A percentile compares a stretch with the other conserved stretches of the same genome.
These are phyloP conservation scores for Sylvicapra grimmia DNA, from an alignment of 2,113 vertebrate species.

Conservation along the genomic window DNA sequence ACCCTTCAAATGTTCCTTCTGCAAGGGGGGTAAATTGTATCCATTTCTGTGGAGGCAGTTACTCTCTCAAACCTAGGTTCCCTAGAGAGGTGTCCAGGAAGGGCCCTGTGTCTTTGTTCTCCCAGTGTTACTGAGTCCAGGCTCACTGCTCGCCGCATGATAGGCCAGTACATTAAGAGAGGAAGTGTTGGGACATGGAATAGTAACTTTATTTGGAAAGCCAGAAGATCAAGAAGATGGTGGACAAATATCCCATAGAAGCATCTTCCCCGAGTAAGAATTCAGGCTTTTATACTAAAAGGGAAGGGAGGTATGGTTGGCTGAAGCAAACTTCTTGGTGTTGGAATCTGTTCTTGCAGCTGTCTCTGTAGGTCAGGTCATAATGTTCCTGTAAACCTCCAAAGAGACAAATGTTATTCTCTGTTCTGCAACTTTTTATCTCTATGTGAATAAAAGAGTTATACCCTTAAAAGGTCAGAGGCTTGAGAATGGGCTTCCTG, in stretches of 20 bases:
- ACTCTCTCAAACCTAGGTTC: background rate
- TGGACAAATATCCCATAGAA: background rate
- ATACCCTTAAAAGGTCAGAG: background rate
- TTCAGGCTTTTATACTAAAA: no score
- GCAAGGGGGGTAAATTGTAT: background rate
- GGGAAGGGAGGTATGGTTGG: background rate
- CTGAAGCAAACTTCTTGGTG: background rate
- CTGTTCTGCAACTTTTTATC: background rate
- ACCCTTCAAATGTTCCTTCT: background rate
- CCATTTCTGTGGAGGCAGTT: background rate
- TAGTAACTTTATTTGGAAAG: background rate
- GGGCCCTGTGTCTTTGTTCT: no score
- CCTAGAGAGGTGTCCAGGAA: background rate
- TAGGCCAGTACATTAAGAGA: background rate
- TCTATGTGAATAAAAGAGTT: background rate
- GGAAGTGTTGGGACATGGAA: background rate
- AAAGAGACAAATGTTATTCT: background rate
- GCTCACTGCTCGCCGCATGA: background rate
- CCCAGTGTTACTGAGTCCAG: background rate
- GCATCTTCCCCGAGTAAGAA: background rate
- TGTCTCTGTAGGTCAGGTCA: background rate
- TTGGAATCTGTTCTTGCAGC: background rate
- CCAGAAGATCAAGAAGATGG: background rate
- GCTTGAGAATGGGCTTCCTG: background rate
- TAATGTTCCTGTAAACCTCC: background rate